These are phyloP conservation scores for Acrobasis consociella DNA, from an alignment of 2,888 invertebrate species.

Conservation along the genomic window DNA sequence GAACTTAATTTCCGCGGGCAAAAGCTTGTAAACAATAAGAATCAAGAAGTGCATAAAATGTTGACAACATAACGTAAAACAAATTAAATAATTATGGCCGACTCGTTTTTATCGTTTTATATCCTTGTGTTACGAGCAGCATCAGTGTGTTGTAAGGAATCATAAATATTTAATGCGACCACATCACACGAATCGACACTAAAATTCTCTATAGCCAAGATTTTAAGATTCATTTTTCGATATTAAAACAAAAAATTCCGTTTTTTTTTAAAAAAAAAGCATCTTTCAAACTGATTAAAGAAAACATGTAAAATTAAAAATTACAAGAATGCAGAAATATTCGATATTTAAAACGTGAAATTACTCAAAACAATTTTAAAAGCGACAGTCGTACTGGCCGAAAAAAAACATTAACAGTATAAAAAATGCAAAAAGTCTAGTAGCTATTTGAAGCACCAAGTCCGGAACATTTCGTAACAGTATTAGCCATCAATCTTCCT, in stretches of 20 bases:
- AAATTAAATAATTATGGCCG: background rate
- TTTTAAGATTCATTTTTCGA: too few relatives aligned
- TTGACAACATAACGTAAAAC: background rate
- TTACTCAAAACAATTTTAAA: too few relatives aligned
- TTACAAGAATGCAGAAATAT: too few relatives aligned
- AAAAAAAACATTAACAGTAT: background rate
- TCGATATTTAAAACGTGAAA: too few relatives aligned
- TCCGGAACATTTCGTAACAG: conserved; percentile 13
- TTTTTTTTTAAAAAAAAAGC: too few relatives aligned
- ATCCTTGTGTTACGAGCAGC: background rate
- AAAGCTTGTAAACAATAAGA: background rate
- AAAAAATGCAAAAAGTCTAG: background rate
- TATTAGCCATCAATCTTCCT: conserved; percentile 24
- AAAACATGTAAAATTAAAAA: too few relatives aligned
- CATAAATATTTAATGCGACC: background rate
- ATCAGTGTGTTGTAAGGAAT: background rate
- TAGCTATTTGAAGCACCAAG: conserved; percentile 12
- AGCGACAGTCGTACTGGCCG: too few relatives aligned
- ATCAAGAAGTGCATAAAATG: background rate
- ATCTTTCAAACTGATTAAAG: too few relatives aligned
- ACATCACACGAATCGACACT: background rate
- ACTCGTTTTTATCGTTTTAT: background rate
- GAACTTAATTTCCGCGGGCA: too few relatives aligned
- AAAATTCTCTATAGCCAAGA: background rate
- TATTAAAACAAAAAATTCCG: too few relatives aligned